A percentile compares a stretch with the other conserved stretches of the same genome.
phyloP scores from a whole-genome alignment of 2,888 invertebrate species.

The Spisula subtruncata region DNA sequence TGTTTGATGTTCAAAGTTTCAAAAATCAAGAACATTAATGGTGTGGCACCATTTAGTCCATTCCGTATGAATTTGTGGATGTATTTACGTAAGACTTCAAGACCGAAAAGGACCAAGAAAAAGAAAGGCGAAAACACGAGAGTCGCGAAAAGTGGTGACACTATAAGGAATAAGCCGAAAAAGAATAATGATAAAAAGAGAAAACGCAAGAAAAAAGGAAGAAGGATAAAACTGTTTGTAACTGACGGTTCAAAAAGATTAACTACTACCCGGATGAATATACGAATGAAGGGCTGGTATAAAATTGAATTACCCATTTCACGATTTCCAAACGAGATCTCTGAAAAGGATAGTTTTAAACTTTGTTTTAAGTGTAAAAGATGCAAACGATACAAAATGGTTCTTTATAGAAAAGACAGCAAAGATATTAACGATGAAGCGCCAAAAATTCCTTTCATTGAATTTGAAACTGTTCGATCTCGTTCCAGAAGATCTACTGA shows the following conservation, averaged over 20 bases:
- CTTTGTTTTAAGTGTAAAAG: slow-evolving; percentile 64
- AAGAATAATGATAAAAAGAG: slow-evolving; percentile 34
- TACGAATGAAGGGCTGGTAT: slow-evolving; percentile 56
- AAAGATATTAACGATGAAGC: not conserved
- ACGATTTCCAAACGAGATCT: slow-evolving; percentile 58
- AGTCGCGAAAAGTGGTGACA: not conserved
- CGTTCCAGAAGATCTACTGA: slow-evolving; percentile 53
- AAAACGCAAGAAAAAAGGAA: slow-evolving; percentile 43
- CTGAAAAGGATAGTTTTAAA: slow-evolving; percentile 51
- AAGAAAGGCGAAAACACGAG: slow-evolving; percentile 19
- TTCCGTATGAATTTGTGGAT: slow-evolving; percentile 54
- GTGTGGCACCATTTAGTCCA: slow-evolving; percentile 40
- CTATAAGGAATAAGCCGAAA: not conserved
- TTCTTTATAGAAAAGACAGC: slow-evolving; percentile 47
- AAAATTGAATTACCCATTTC: slow-evolving; percentile 65
- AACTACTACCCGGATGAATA: slow-evolving; percentile 59
- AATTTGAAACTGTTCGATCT: slow-evolving; percentile 55
- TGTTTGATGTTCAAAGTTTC: slow-evolving; percentile 50
- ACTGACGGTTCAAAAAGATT: slow-evolving; percentile 55
- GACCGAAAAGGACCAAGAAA: slow-evolving; percentile 41
- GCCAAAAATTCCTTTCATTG: slow-evolving; percentile 59
- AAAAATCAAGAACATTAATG: slow-evolving; percentile 41
- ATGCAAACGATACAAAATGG: slow-evolving; percentile 57
- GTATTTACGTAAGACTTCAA: slow-evolving; percentile 46
- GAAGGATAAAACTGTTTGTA: slow-evolving; percentile 59